phyloP scores from a whole-genome alignment of 2,797 vertebrate species.

The Esox lucius region DNA sequence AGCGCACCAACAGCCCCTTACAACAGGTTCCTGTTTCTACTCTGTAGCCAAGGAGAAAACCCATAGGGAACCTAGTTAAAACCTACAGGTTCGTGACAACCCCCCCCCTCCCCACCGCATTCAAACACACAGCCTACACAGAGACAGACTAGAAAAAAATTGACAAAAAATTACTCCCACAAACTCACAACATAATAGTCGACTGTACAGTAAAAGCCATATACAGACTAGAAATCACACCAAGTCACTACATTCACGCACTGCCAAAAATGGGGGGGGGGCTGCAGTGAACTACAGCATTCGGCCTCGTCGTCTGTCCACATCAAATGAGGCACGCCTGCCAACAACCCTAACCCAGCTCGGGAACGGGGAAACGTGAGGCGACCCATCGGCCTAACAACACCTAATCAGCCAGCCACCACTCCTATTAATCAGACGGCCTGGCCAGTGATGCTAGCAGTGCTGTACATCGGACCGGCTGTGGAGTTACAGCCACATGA shows the following conservation, averaged over 20 bases:
- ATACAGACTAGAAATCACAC: not conserved
- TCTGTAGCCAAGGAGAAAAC: conserved; percentile 17
- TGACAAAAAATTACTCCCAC: not conserved
- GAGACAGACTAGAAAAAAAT: conserved; percentile 21
- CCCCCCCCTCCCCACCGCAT: not conserved
- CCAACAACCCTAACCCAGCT: conserved; percentile 49
- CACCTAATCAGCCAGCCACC: conserved; percentile 63
- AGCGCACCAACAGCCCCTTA: conserved; percentile 42
- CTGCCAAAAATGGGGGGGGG: not conserved
- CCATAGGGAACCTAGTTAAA: conserved; percentile 18
- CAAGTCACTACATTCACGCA: not conserved
- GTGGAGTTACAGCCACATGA: conserved; percentile 52
- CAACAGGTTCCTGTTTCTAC: conserved; percentile 40
- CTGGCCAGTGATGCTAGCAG: conserved; percentile 57
- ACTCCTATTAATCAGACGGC: conserved; percentile 44
- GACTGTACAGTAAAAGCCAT: not conserved
- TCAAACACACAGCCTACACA: conserved; percentile 3
- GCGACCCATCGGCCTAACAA: conserved; percentile 59
- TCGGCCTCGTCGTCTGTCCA: conserved; percentile 55
- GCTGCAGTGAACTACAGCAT: conserved; percentile 45
- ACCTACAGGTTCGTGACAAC: conserved; percentile 15
- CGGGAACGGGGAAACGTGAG: conserved; percentile 51
- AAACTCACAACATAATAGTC: not conserved
- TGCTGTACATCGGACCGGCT: conserved; percentile 56
- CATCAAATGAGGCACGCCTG: conserved; percentile 52